A percentile compares a stretch with the other conserved stretches of the same genome.
These are phyloP conservation scores for Champsocephalus gunnari DNA, from an alignment of 2,797 vertebrate species.

Conservation along the genomic window DNA sequence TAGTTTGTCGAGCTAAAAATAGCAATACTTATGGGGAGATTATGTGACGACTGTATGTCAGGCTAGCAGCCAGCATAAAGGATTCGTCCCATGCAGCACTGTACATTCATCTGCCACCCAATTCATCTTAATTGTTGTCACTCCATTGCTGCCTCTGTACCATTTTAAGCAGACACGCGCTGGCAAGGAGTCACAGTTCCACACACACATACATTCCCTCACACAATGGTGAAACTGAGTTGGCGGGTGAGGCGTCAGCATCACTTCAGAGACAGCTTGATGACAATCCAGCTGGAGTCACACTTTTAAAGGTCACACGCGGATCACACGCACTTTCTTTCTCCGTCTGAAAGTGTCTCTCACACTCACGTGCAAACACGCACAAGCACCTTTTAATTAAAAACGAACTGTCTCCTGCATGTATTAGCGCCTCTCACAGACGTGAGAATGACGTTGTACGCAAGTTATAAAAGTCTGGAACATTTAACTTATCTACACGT, in stretches of 20 bases:
- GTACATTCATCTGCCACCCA: slow-evolving; percentile 43
- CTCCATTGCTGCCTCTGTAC: slow-evolving; percentile 38
- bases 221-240: slow-evolving; percentile 39
- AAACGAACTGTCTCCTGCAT: slow-evolving; percentile 75
- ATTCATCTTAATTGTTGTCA: slow-evolving; percentile 47
- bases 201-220: slow-evolving; percentile 7
- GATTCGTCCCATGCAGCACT: slow-evolving; percentile 57
- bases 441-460: slow-evolving; percentile 68
- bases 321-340: slow-evolving; percentile 51
- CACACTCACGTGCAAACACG: slow-evolving; percentile 38
- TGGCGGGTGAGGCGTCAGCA: slow-evolving; percentile 71
- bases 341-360: neutral
- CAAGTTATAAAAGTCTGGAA: slow-evolving; percentile 59
- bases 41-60: slow-evolving; percentile 61
- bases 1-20: slow-evolving; percentile 67
- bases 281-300: slow-evolving; percentile 81
- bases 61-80: slow-evolving; percentile 52
- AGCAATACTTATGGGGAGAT: slow-evolving; percentile 66
- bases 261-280: slow-evolving; percentile 79
- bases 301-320: slow-evolving; percentile 83
- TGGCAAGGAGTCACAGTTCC: neutral
- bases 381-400: slow-evolving; percentile 79
- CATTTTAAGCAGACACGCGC: slow-evolving; percentile 32
- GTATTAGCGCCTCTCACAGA: slow-evolving; percentile 79
- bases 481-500: slow-evolving; percentile 51